Evolutionary conservation across 2,113 vertebrate genomes (phyloP).

Genomic region (Tachysurus vachellii): DNA sequence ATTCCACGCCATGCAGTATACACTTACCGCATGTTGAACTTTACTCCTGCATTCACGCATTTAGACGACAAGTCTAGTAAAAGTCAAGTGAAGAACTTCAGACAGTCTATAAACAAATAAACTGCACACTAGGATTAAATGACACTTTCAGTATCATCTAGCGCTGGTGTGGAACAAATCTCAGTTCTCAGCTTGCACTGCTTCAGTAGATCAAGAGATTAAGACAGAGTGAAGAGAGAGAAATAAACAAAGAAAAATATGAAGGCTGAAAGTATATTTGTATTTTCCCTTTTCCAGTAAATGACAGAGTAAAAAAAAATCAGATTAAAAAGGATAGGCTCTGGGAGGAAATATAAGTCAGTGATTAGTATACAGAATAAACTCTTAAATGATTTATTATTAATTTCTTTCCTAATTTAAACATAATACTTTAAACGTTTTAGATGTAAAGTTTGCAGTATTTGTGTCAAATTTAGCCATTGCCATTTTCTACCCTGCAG

Average conservation of each 20-base stretch:
- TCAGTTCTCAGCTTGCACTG: background rate
- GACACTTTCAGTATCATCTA: background rate
- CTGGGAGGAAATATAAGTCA: background rate
- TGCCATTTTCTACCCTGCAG: background rate
- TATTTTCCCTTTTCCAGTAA: slow-evolving; percentile 8
- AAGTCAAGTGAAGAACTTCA: slow-evolving; percentile 18
- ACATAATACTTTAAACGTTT: background rate
- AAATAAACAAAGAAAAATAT: background rate
- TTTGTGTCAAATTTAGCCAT: background rate
- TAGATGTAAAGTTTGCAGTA: background rate
- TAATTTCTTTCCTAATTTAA: background rate
- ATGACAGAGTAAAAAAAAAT: slow-evolving; percentile 8
- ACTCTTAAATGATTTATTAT: background rate
- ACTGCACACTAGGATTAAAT: slow-evolving; percentile 5
- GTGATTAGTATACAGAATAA: slow-evolving; percentile 2
- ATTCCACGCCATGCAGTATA: background rate
- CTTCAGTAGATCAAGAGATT: slow-evolving; percentile 19
- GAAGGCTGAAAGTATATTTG: background rate
- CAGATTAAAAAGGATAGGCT: background rate
- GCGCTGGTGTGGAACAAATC: slow-evolving; percentile 9
- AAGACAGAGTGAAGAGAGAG: background rate
- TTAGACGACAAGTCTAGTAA: background rate
- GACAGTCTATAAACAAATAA: slow-evolving; percentile 16
- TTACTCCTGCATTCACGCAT: background rate
- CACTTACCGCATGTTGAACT: no score